A percentile compares a stretch with the other conserved stretches of the same genome.
phyloP scores from a whole-genome alignment of 2,797 vertebrate genomes.

The Mormyrus proboscirostris region DNA sequence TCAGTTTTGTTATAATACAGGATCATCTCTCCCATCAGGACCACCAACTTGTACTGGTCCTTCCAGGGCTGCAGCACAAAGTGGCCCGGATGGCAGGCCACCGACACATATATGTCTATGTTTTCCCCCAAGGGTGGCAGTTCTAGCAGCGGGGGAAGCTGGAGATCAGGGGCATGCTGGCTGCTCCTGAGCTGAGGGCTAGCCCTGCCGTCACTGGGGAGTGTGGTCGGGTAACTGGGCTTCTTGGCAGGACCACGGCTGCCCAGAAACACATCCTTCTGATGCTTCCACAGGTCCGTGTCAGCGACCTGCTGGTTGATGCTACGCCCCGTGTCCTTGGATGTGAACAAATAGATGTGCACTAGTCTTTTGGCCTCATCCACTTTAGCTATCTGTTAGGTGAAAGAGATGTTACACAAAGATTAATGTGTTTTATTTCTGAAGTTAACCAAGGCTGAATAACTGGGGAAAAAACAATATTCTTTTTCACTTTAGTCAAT shows the following conservation, averaged over 20 bases:
- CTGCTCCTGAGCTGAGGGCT: neutral
- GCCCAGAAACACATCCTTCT: conserved; percentile 72
- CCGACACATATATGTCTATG: conserved; percentile 80
- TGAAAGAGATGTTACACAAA: neutral
- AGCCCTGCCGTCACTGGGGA: conserved; percentile 28
- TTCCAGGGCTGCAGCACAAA: conserved; percentile 90
- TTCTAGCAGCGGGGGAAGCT: conserved; percentile 67
- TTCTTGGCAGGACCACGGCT: conserved; percentile 31
- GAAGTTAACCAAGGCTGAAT: neutral
- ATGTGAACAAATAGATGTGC: conserved; percentile 73
- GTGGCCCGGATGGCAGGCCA: conserved; percentile 86
- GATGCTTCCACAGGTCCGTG: conserved; percentile 72
- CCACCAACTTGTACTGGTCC: conserved; percentile 80
- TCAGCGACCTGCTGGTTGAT: conserved; percentile 74
- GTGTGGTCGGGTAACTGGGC: conserved; percentile 21
- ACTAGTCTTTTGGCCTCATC: conserved; percentile 59
- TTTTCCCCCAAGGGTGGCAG: conserved; percentile 73
- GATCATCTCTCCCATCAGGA: conserved; percentile 91
- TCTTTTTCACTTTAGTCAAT: neutral
- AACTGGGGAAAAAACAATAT: neutral
- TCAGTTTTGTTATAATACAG: conserved; percentile 75
- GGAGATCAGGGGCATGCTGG: conserved; percentile 14
- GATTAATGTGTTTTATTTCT: neutral
- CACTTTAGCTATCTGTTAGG: conserved; percentile 67
- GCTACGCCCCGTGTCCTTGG: conserved; percentile 68